Base-by-base conservation (phyloP, 2,797 vertebrate genomes). In the Danio kyathit region DNA sequence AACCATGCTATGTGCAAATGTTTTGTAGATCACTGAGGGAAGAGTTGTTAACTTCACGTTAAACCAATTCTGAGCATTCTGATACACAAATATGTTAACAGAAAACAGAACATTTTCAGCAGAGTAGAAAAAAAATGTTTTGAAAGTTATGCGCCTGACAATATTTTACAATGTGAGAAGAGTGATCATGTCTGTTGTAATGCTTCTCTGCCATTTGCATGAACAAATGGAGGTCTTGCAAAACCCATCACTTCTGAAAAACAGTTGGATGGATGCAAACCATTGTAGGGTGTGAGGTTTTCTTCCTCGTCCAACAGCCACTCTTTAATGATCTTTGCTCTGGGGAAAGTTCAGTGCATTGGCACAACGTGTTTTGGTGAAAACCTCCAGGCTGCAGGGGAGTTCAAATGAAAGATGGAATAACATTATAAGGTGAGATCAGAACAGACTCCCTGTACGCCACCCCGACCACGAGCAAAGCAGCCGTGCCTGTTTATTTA, bases 401-500 rank as follows among this genome's bases (percentile, higher is more conserved):
- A 77, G 74, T 76, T 76, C 61, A 77, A 59, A 72, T 63, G 21
- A 73, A 82, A 82, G 80, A 70, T 80, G 40, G 73, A 73, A 64
- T 64, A 80, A 65, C 63, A 80, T 77, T 66, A 80, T 60, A 77
- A 72, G 46, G 57, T 79, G 76, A 75, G 64, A 46, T 61, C 57
- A 66, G 59, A 82, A 82, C 7, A n/a, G 73, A 85, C 63, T 83
- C 73, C 61, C 73, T 44, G 52, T 77, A 70, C 52, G 51, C 77
- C 29, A 63, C 41, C 73, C 76, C 72, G 72, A 65, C 80, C 63
- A 66, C 52, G n/a, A 71, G 77, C 66, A 7, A 80, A 76, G 80
- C 80, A 82, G 48, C 67, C 16, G 4, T 67, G 46, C 54, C 82
- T 65, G 56, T 80, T 77, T 77, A 83, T 85, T 83, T 77, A 83